Evolutionary conservation across 2,113 vertebrate genomes (phyloP), one percentile per base, ranked within the genome.

Genomic region (Ophiodon elongatus): DNA sequence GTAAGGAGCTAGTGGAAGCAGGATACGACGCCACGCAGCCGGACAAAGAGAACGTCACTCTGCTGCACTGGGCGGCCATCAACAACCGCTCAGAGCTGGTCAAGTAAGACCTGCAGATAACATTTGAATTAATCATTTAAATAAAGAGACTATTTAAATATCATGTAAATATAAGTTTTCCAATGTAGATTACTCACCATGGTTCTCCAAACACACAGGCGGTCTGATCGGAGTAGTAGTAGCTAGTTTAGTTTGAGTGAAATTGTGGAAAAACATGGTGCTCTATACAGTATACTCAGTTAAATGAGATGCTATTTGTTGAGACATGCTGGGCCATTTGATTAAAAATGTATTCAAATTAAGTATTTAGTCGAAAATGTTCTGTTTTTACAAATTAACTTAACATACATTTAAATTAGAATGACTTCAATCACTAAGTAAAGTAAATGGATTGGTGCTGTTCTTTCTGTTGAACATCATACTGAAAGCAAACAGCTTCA

Each of bases 1-100:
- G 98, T 92, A 97, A 96, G 90, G 98, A 99, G 85, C 94, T 99
- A 86, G 93, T 99, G 13, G 98, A 99, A 72, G 97, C 98, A 2
- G 98, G 98, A 59, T 99, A 97, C 29, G 97, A 99, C 52, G 96
- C 99, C 85, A 90, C 96, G 71, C 97, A 97, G 43, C 97, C 97
- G 5, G 98, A 99, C 94, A 98, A 96, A 88, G 98, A 99, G 94
- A 99, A 99, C 10, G 98, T 99, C 47, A 96, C 98, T 0, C 93
- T 99, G 81, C 96, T 99, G 90, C 98, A 99, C 90, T 99, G 98
- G 98, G 98, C 98, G 5, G 97, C 98, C 33, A 99, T 99, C 91
- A 99, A 99, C 95, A 99, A 98, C 94, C 96, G 98, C 45, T 89
- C 92, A 64, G 98, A 99, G 84, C 95, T 99, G 76, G 96, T 98